Base-by-base conservation (phyloP, 1,140 invertebrate species). In the Schmidtea mediterranea region DNA sequence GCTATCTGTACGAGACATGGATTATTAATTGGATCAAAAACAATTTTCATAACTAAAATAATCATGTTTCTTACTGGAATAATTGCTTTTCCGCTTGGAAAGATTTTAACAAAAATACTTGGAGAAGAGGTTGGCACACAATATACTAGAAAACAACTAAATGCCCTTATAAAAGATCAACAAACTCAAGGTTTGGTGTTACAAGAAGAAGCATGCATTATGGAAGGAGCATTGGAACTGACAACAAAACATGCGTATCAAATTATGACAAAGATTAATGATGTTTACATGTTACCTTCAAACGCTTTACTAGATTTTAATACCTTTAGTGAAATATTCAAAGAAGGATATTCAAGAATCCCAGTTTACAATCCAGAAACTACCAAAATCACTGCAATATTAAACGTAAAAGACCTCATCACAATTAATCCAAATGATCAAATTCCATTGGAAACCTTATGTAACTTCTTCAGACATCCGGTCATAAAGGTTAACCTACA, bases 51-150 rank as follows among this genome's bases (percentile, higher is more conserved):
- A 26, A 97, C 87, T 1, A 82, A 84, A 66, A 67, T 83, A 18
- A 86, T 95, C 43, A 95, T 98, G 87, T 62, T 77, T 0, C 53
- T 95, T 12, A 97, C 90, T 1, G 87, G 80, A 49, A 86, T 86
- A 0, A 63, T 94, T 15, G 80, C 87, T 23, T 97, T 78, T 64
- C 87, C 89, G 0, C 79, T 92, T 37, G 86, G 82, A 58, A 78
- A 79, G 52, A 59, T 90, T n/a, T 69, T 97, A 49, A 86, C 77
- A 56, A 81, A 80, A 63, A 79, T 84, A 50, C 71, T 95, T 1
- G 87, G 46, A 12, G 50, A 48, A 41, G 39, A 51, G 15, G 51
- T 48, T 5, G 38, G 46, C 36, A 24, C 36, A 3, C 32, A 23
- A 13, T 48, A 48, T 37, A 48, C 43, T 48, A 39, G 46, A 13